Percentiles rank a stretch among this genome's conserved stretches.
phyloP scores from a whole-genome alignment of 2,888 invertebrate genomes.

The Platynereis dumerilii region DNA sequence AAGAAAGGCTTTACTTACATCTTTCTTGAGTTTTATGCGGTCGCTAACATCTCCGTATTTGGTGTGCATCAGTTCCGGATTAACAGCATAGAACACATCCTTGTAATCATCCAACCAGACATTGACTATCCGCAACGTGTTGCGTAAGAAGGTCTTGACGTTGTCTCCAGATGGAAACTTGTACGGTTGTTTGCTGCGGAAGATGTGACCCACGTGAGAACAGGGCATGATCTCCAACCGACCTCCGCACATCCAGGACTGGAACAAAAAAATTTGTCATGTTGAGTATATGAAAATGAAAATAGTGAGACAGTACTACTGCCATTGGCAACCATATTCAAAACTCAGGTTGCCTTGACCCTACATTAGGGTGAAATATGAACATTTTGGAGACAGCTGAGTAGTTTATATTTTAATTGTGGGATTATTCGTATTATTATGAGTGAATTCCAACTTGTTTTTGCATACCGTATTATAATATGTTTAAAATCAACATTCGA shows the following conservation, averaged over 20 bases:
- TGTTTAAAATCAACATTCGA: no score
- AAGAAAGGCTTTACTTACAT: neutral
- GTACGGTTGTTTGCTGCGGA: constrained; percentile 19
- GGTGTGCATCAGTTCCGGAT: neutral
- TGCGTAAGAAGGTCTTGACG: constrained; percentile 6
- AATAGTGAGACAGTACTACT: no score
- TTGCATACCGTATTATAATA: no score
- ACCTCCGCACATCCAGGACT: constrained; percentile 22
- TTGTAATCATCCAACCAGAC: constrained; percentile 22
- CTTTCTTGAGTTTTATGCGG: constrained; percentile 11
- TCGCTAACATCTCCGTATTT: constrained; percentile 9
- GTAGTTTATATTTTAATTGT: no score
- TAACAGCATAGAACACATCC: constrained; percentile 11
- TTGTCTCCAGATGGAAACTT: constrained; percentile 14
- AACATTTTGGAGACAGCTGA: no score
- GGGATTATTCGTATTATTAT: no score
- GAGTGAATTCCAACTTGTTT: no score
- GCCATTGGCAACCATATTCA: no score
- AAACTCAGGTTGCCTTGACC: no score
- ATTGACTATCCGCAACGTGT: constrained; percentile 11
- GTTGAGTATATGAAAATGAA: no score
- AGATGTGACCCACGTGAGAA: constrained; percentile 22
- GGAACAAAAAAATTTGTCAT: no score
- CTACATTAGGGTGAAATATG: no score
- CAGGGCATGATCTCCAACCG: constrained; percentile 18